Conservation (phyloP, 2,888 invertebrate genomes). For the Cinara cedri region DNA sequence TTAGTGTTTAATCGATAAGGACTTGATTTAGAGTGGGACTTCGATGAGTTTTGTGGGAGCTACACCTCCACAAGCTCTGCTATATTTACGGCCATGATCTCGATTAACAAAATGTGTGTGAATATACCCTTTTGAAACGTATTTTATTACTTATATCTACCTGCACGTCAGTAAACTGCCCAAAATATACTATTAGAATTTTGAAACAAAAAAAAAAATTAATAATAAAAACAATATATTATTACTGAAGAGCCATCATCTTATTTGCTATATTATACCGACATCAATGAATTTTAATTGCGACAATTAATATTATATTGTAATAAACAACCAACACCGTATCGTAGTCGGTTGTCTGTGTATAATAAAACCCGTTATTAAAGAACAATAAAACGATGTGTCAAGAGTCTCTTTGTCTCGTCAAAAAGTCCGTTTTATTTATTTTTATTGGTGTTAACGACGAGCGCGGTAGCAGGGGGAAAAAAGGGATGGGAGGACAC, state of each 20-base stretch:
- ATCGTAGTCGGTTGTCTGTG: neutral
- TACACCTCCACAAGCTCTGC: too few relatives aligned
- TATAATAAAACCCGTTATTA: conserved; percentile 42
- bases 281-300: conserved; percentile 37
- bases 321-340: conserved; percentile 24
- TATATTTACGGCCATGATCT: too few relatives aligned
- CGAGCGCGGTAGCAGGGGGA: neutral
- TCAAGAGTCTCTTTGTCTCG: conserved; percentile 36
- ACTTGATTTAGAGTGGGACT: too few relatives aligned
- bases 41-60: too few relatives aligned
- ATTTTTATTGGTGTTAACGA: conserved; percentile 49
- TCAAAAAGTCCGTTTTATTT: conserved; percentile 38
- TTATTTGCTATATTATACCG: neutral
- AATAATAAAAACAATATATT: neutral
- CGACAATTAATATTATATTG: conserved; percentile 47
- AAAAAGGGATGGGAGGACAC: neutral
- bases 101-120: too few relatives aligned
- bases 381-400: conserved; percentile 49
- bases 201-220: neutral
- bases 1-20: too few relatives aligned
- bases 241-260: neutral
- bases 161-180: neutral
- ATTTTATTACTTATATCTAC: neutral
- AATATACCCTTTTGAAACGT: too few relatives aligned
- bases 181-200: neutral